Evolutionary conservation across 1,140 invertebrate species (phyloP), one percentile per base, ranked within the genome.

Genomic region (Lysiphlebus fabarum): DNA sequence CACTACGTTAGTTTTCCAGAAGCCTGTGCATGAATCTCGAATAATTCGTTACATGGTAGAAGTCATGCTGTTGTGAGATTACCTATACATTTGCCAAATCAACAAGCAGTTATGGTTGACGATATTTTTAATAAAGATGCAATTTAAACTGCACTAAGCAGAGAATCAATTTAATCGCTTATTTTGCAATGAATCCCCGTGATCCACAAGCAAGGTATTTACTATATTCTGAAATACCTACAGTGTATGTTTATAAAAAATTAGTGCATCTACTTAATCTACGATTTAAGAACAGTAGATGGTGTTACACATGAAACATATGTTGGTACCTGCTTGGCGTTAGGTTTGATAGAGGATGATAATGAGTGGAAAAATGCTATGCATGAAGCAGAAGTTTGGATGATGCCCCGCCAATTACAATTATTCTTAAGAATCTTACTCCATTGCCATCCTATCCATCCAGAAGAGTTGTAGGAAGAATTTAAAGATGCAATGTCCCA

Each of bases 321-420:
- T 17, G 12, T 17, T 48, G 17, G 45, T 33, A 42, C 61, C 12
- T 54, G 43, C 51, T 51, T 62, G 40, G 41, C 57, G 36, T 55
- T 54, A n/a, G 61, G 61, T 10, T 43, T 62, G 7, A 62, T 62
- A 26, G 61, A 62, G 50, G 56, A 62, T 56, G 57, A 62, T 50
- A 53, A 61, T 26, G 59, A 61, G 40, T 61, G 53, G 59, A 45
- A 48, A 50, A 4, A 42, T 26, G 53, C 59, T 11, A 48, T 61
- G 33, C 44, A 61, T n/a, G 45, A 56, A 56, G 53, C 59, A 9
- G 53, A 54, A 43, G 45, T 56, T 14, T 55, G 53, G n/a, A n/a
- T n/a, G n/a, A n/a, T n/a, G n/a, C n/a, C n/a, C n/a, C n/a, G n/a
- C n/a, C 26, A 43, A 33, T 40, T 12, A 33, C 41, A 41, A 26